phyloP scores from a whole-genome alignment of 2,888 invertebrate species.

The Macaria notata region DNA sequence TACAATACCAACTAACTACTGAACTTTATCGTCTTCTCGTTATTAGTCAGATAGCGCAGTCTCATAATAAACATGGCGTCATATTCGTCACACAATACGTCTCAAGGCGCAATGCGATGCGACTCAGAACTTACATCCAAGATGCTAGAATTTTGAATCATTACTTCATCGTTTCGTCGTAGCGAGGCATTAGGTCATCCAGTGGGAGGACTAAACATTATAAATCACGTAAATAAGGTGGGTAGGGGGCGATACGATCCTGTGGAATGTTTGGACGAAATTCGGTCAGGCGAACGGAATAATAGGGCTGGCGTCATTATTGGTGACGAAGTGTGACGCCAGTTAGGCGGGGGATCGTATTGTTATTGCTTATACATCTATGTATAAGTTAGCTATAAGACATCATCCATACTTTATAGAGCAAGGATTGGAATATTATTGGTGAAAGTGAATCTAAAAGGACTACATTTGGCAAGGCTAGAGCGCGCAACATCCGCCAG shows the following conservation, averaged over 20 bases:
- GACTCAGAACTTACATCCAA: too few relatives aligned
- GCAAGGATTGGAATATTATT: background rate
- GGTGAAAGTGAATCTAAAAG: conserved; percentile 41
- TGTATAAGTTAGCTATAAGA: background rate
- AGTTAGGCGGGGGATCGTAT: conserved; percentile 17
- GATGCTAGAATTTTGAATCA: conserved; percentile 8
- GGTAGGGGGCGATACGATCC: conserved; percentile 14
- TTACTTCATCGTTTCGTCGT: conserved; percentile 16
- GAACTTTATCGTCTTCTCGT: too few relatives aligned
- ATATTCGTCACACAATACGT: too few relatives aligned
- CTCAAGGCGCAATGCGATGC: too few relatives aligned
- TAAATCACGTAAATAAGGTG: conserved; percentile 29
- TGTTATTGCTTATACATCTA: conserved; percentile 1
- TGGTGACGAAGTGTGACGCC: conserved; percentile 22
- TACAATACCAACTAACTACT: too few relatives aligned
- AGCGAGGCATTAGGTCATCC: conserved; percentile 30
- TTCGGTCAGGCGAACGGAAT: conserved; percentile 36
- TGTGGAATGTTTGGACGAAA: conserved; percentile 32
- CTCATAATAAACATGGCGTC: too few relatives aligned
- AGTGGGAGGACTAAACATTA: conserved; percentile 29
- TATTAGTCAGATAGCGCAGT: too few relatives aligned
- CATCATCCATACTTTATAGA: background rate
- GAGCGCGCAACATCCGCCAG: conserved; percentile 41
- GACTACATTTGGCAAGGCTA: conserved; percentile 38
- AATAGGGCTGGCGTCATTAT: conserved; percentile 34